A percentile compares a stretch with the other conserved stretches of the same genome.
phyloP scores from a whole-genome alignment of 2,888 invertebrate species.

The Ligdia adustata region DNA sequence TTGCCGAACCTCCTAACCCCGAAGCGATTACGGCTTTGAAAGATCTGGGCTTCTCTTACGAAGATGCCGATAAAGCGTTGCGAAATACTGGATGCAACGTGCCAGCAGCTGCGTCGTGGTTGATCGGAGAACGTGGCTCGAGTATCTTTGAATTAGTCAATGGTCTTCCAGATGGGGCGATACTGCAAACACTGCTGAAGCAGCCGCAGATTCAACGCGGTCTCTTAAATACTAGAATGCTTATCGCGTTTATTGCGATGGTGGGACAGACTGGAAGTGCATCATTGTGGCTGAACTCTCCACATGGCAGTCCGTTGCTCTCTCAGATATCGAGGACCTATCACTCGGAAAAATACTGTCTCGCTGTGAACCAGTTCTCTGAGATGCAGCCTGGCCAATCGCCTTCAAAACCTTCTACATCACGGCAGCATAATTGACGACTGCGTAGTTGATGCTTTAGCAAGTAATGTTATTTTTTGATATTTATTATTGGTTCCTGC shows the following conservation, averaged over 20 bases:
- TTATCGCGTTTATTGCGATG: slow-evolving; percentile 76
- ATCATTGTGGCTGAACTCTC: slow-evolving; percentile 72
- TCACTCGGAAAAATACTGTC: slow-evolving; percentile 77
- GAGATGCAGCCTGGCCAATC: slow-evolving; percentile 44
- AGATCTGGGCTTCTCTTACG: slow-evolving; percentile 64
- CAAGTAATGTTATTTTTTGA: no score
- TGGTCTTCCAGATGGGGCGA: slow-evolving; percentile 69
- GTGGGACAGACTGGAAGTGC: slow-evolving; percentile 74
- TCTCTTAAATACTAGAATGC: slow-evolving; percentile 71
- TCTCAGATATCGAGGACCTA: slow-evolving; percentile 77
- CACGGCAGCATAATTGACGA: slow-evolving; percentile 54
- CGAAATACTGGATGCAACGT: slow-evolving; percentile 68
- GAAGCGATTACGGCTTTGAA: slow-evolving; percentile 60
- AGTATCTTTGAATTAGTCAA: slow-evolving; percentile 72
- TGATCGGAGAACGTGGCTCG: slow-evolving; percentile 73
- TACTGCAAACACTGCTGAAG: slow-evolving; percentile 66
- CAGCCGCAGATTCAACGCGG: slow-evolving; percentile 77
- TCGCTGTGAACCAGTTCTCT: slow-evolving; percentile 78
- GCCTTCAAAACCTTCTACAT: slow-evolving; percentile 59
- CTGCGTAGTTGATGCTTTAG: no score
- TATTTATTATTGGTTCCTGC: no score
- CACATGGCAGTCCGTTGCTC: slow-evolving; percentile 72
- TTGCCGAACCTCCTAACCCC: slow-evolving; percentile 61
- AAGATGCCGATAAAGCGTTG: slow-evolving; percentile 66
- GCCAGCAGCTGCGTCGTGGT: slow-evolving; percentile 73